These are phyloP conservation scores for Stratiomys singularior DNA, from an alignment of 2,888 invertebrate genomes.

Conservation along the genomic window DNA sequence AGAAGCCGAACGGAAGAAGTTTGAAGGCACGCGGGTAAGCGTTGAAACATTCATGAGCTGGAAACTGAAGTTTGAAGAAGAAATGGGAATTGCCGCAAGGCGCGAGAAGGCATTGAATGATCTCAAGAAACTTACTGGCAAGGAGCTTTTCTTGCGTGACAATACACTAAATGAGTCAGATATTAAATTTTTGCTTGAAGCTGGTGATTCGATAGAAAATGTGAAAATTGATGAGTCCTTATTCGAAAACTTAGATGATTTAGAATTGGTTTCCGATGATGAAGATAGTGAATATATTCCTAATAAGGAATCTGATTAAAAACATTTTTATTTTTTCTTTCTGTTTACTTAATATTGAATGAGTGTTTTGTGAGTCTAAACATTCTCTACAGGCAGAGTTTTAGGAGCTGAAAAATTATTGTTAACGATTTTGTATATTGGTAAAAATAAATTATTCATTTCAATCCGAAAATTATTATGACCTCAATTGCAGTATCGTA, in stretches of 20 bases:
- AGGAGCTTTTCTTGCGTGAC: slow-evolving; percentile 93
- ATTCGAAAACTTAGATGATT: slow-evolving; percentile 88
- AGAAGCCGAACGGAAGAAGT: slow-evolving; percentile 92
- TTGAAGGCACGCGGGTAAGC: slow-evolving; percentile 95
- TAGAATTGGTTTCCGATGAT: slow-evolving; percentile 78
- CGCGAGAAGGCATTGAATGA: slow-evolving; percentile 77
- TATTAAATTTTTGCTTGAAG: slow-evolving; percentile 92
- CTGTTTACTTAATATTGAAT: too few species aligned
- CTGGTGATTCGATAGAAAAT: slow-evolving; percentile 67
- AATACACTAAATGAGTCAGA: slow-evolving; percentile 95
- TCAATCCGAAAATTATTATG: too few species aligned
- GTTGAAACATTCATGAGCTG: slow-evolving; percentile 95
- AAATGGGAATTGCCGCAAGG: slow-evolving; percentile 80
- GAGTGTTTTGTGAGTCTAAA: too few species aligned
- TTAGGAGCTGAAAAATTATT: too few species aligned
- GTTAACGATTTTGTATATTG: too few species aligned
- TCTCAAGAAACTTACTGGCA: slow-evolving; percentile 88
- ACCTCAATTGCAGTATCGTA: too few species aligned
- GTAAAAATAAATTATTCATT: too few species aligned
- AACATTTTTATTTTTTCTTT: too few species aligned
- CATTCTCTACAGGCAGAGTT: too few species aligned
- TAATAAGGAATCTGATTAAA: slow-evolving; percentile 59
- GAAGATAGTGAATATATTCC: slow-evolving; percentile 74
- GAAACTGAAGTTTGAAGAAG: slow-evolving; percentile 93
- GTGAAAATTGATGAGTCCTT: slow-evolving; percentile 94